These are phyloP conservation scores for Marronus borbonicus DNA, from an alignment of 2,888 invertebrate species.

Conservation along the genomic window DNA sequence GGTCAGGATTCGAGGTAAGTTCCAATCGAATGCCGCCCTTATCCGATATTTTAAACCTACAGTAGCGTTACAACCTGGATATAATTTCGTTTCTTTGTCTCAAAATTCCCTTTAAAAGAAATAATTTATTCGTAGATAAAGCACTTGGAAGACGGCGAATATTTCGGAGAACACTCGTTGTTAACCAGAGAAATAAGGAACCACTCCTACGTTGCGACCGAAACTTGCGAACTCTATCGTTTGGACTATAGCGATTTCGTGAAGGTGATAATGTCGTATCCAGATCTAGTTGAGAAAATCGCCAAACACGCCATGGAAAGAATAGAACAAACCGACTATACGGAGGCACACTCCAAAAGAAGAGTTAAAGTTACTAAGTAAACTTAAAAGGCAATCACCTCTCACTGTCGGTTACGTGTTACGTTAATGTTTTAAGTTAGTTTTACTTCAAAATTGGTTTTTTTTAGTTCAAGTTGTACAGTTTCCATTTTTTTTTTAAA, in stretches of 20 bases:
- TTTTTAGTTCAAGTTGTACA: too few relatives aligned
- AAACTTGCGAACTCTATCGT: constrained; percentile 58
- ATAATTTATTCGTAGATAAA: constrained; percentile 59
- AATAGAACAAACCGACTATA: constrained; percentile 40
- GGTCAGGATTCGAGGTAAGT: constrained; percentile 69
- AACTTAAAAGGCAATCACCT: too few relatives aligned
- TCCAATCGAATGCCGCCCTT: neutral
- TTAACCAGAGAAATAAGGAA: constrained; percentile 56
- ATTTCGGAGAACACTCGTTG: constrained; percentile 67
- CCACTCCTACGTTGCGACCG: constrained; percentile 57
- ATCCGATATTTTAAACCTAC: too few relatives aligned
- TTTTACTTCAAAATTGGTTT: too few relatives aligned
- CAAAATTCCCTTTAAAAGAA: neutral
- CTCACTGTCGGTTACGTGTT: too few relatives aligned
- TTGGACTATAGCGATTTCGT: constrained; percentile 53
- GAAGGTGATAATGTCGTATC: constrained; percentile 48
- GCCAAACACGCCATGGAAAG: constrained; percentile 44
- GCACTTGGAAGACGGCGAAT: constrained; percentile 71
- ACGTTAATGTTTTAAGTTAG: too few relatives aligned
- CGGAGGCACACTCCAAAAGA: constrained; percentile 21
- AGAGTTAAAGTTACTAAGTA: neutral
- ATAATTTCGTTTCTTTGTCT: too few relatives aligned
- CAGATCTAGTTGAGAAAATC: constrained; percentile 49
- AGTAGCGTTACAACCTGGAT: too few relatives aligned
- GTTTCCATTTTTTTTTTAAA: too few relatives aligned